Evolutionary conservation across 2,113 vertebrate genomes (phyloP).

Genomic region (Pseudonaja textilis): DNA sequence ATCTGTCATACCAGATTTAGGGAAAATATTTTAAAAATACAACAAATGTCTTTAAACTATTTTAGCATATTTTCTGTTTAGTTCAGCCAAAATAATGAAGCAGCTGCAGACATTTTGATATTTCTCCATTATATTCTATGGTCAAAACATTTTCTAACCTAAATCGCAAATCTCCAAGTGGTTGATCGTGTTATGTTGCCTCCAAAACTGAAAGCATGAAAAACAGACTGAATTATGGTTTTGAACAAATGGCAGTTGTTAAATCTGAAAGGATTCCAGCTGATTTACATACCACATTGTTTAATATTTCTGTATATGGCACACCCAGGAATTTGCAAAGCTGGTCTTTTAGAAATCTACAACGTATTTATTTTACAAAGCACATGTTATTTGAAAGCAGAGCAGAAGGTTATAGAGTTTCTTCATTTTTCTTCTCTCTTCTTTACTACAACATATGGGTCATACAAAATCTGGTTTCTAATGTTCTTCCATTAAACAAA

Average conservation of each 20-base stretch:
- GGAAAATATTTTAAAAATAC: neutral
- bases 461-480: accelerated
- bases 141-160: neutral
- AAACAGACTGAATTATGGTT: neutral
- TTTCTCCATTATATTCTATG: neutral
- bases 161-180: neutral
- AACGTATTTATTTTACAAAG: neutral
- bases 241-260: neutral
- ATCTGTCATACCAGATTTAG: neutral
- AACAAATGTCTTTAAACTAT: neutral
- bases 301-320: neutral
- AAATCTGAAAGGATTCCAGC: neutral
- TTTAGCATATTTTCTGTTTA: neutral
- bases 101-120: neutral
- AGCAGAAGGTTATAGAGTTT: neutral
- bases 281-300: neutral
- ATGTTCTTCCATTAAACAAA: neutral
- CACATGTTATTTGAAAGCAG: neutral
- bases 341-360: neutral
- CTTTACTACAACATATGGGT: accelerated
- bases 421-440: too few relatives aligned
- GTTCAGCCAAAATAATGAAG: neutral
- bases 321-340: neutral
- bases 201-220: neutral
- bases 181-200: neutral